Conservation (phyloP, 2,797 vertebrate genomes). For the Neosalanx taihuensis region DNA sequence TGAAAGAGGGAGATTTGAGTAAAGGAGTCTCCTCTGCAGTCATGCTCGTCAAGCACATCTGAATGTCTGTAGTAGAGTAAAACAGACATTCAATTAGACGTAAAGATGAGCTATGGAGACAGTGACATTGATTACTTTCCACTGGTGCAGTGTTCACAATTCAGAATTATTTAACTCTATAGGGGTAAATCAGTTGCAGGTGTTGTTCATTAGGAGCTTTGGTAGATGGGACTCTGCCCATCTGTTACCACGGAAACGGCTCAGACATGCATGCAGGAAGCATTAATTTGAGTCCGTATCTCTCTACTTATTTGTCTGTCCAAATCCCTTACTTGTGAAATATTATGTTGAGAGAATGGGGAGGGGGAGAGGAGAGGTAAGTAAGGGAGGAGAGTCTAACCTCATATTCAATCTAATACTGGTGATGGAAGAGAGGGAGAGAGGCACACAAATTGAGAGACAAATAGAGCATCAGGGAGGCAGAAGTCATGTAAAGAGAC, state of each 20-base stretch:
- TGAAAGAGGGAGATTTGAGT: neutral
- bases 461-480: neutral
- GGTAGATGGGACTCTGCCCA: neutral
- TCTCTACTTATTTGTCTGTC: neutral
- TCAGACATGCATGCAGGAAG: neutral
- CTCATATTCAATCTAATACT: no score
- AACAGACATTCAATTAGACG: no score
- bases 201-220: no score
- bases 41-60: neutral
- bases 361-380: no score
- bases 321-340: no score
- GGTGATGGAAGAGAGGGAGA: conserved; percentile 19
- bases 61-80: neutral
- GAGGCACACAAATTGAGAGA: conserved; percentile 17
- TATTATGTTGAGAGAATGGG: no score
- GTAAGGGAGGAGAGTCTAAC: no score
- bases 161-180: no score
- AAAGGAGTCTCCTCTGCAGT: neutral
- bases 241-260: neutral
- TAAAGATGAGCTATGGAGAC: no score
- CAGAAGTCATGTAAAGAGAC: conserved; percentile 1
- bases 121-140: no score
- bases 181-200: no score
- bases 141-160: no score
- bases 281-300: neutral